Percentiles rank a stretch among this genome's conserved stretches.
phyloP scores from a whole-genome alignment of 2,113 vertebrate genomes.

The Colius striatus region DNA sequence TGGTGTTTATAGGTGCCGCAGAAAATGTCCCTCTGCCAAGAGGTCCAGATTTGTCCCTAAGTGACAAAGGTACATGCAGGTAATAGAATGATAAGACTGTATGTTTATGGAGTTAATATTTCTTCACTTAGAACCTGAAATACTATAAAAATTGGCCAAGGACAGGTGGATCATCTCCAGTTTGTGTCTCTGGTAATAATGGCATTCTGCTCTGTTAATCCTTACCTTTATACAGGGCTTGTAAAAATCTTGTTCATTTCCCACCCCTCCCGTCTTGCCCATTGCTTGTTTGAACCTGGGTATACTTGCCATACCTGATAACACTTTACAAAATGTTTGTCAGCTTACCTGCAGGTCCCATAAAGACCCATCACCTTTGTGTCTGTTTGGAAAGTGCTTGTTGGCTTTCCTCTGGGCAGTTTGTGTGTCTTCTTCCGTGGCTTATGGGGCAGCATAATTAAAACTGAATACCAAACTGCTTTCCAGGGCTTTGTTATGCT shows the following conservation, averaged over 20 bases:
- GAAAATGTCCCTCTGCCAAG: neutral
- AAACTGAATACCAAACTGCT: neutral
- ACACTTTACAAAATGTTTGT: neutral
- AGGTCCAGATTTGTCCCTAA: neutral
- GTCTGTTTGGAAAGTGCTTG: neutral
- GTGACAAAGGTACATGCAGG: neutral
- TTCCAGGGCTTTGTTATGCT: neutral
- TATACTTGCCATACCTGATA: neutral
- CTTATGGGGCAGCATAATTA: neutral
- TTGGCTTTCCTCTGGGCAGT: neutral
- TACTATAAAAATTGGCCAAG: neutral
- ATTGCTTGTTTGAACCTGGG: neutral
- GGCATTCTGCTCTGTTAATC: neutral
- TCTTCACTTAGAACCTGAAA: neutral
- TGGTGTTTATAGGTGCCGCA: neutral
- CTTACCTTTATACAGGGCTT: neutral
- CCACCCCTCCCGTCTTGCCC: rapidly evolving
- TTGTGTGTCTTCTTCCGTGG: rapidly evolving
- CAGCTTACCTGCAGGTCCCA: neutral
- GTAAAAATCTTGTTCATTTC: neutral
- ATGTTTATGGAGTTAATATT: neutral
- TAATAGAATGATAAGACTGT: neutral
- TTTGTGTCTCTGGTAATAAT: neutral
- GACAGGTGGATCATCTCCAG: neutral
- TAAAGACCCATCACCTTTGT: neutral